phyloP scores from a whole-genome alignment of 2,113 vertebrate genomes.

The Tautogolabrus adspersus region DNA sequence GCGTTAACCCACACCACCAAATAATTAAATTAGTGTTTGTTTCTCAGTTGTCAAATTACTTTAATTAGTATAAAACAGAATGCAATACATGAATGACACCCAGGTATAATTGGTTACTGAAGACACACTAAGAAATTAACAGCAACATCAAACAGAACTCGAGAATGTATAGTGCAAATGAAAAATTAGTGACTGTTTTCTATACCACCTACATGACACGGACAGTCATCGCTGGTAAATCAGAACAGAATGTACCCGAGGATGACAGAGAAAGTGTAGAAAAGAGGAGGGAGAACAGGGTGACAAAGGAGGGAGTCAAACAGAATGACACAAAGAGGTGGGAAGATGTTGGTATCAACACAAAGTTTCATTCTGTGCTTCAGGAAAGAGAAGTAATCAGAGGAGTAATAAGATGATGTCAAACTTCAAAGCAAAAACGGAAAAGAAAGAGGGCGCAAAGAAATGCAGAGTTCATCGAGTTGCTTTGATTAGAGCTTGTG shows the following conservation, averaged over 20 bases:
- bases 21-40: too few species aligned
- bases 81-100: too few species aligned
- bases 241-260: slow-evolving; percentile 41
- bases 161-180: neutral
- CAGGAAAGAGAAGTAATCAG: neutral
- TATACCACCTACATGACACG: slow-evolving; percentile 37
- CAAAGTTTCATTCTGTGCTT: slow-evolving; percentile 44
- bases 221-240: slow-evolving; percentile 39
- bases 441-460: neutral
- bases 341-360: slow-evolving; percentile 46
- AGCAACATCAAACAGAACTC: neutral
- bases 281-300: slow-evolving; percentile 34
- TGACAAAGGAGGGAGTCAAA: slow-evolving; percentile 34
- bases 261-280: slow-evolving; percentile 21
- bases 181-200: slow-evolving; percentile 32
- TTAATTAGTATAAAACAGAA: too few species aligned
- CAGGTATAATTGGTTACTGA: neutral
- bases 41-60: too few species aligned
- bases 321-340: slow-evolving; percentile 43
- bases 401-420: neutral
- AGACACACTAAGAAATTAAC: neutral
- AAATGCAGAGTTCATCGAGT: too few species aligned
- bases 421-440: slow-evolving; percentile 19
- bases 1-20: too few species aligned
- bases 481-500: too few species aligned